These are phyloP conservation scores for Dendropsophus ebraccatus DNA, from an alignment of 2,113 vertebrate genomes.

Conservation along the genomic window DNA sequence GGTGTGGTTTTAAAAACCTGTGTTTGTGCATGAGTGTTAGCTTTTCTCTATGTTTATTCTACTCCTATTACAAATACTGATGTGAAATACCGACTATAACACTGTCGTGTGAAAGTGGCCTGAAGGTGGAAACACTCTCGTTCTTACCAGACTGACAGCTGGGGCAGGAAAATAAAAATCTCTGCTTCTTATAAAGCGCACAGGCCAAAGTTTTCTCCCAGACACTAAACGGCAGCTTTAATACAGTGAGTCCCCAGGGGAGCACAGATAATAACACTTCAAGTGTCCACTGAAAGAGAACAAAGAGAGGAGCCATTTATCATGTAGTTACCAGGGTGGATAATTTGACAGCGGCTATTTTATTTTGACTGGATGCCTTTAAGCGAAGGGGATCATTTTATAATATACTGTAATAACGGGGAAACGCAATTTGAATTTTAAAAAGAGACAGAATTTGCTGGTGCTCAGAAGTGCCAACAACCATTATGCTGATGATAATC, in stretches of 20 bases:
- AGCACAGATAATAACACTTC: conserved; percentile 44
- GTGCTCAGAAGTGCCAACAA: conserved; percentile 5
- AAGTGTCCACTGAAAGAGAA: conserved; percentile 49
- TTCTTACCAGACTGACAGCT: not conserved
- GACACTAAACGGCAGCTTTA: conserved; percentile 1
- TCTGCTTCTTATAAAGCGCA: not conserved
- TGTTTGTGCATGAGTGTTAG: too few species aligned
- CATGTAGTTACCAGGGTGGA: conserved; percentile 34
- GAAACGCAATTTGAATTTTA: conserved; percentile 35
- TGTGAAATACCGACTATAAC: too few species aligned
- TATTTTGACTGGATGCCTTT: conserved; percentile 41
- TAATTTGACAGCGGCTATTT: conserved; percentile 54
- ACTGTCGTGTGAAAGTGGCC: too few species aligned
- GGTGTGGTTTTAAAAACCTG: too few species aligned
- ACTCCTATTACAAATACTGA: too few species aligned
- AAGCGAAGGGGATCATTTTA: conserved; percentile 40
- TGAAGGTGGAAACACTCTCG: not conserved
- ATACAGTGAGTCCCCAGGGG: conserved; percentile 33
- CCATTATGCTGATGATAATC: not conserved
- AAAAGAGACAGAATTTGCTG: conserved; percentile 9
- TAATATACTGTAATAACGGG: conserved; percentile 41
- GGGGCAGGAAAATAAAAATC: not conserved
- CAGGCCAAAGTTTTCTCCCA: not conserved
- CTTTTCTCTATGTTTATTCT: too few species aligned
- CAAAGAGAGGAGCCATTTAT: conserved; percentile 50